These are phyloP conservation scores for Caenorhabditis sp. DNA, from an alignment of 2,888 invertebrate species.

Conservation along the genomic window DNA sequence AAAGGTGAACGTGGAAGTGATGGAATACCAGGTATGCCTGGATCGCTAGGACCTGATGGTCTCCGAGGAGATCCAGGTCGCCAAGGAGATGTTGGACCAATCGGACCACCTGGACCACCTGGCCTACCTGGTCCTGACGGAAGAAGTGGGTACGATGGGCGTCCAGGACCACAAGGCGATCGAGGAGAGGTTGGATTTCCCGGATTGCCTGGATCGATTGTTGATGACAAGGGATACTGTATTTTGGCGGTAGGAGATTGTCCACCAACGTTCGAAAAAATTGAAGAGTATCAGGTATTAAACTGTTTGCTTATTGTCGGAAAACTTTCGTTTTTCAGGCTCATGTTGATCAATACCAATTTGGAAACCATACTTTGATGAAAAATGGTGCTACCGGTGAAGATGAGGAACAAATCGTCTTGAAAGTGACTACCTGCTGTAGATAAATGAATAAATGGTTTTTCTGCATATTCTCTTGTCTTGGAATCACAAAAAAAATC, in stretches of 20 bases:
- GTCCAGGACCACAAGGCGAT: slow-evolving; percentile 78
- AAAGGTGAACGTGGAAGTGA: slow-evolving; percentile 45
- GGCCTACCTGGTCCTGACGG: slow-evolving; percentile 77
- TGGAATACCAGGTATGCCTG: slow-evolving; percentile 58
- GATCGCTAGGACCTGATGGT: slow-evolving; percentile 57
- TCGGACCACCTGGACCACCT: slow-evolving; percentile 83
- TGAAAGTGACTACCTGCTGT: slow-evolving; percentile 65
- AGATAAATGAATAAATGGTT: no score
- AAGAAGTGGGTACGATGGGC: slow-evolving; percentile 78
- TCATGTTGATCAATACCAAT: slow-evolving; percentile 62
- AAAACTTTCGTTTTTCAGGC: slow-evolving; percentile 39
- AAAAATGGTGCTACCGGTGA: slow-evolving; percentile 57
- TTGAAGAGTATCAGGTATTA: slow-evolving; percentile 60
- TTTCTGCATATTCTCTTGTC: no score
- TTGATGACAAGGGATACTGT: slow-evolving; percentile 67
- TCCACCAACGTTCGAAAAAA: slow-evolving; percentile 65
- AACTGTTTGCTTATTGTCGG: background rate
- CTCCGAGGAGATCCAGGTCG: slow-evolving; percentile 60
- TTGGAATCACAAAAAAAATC: no score
- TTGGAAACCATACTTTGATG: slow-evolving; percentile 61
- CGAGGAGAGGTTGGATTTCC: slow-evolving; percentile 74
- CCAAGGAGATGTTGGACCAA: slow-evolving; percentile 79
- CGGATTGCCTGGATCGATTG: slow-evolving; percentile 65
- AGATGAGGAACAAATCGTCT: slow-evolving; percentile 59
- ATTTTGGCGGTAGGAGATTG: slow-evolving; percentile 66